Conservation (phyloP, 2,888 invertebrate genomes). For the Lymantria dispar region DNA sequence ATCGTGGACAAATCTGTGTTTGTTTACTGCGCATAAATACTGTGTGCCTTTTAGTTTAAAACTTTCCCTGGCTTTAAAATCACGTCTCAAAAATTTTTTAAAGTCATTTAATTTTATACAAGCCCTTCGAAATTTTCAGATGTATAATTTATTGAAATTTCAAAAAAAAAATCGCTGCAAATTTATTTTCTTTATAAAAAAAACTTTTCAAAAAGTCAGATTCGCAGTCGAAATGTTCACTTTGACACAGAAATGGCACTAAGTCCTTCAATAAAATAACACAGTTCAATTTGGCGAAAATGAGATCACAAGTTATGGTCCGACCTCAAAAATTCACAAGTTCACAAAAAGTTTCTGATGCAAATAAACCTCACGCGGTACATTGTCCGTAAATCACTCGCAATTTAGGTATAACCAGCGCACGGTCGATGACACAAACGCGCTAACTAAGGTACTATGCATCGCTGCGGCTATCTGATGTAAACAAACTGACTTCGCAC, state of each 20-base stretch:
- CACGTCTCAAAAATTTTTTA: background rate
- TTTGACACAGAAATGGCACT: slow-evolving; percentile 54
- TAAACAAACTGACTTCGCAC: slow-evolving; percentile 76
- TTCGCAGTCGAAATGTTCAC: slow-evolving; percentile 51
- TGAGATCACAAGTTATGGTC: slow-evolving; percentile 48
- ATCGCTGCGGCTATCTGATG: slow-evolving; percentile 64
- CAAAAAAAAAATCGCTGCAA: slow-evolving; percentile 15
- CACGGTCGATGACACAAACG: slow-evolving; percentile 76
- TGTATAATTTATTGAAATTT: slow-evolving; percentile 2
- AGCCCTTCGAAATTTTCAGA: background rate
- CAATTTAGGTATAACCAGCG: slow-evolving; percentile 65
- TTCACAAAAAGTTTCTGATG: slow-evolving; percentile 63
- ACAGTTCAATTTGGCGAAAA: slow-evolving; percentile 58
- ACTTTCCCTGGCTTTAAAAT: slow-evolving; percentile 22
- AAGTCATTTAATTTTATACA: background rate
- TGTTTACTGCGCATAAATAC: slow-evolving; percentile 77
- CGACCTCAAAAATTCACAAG: slow-evolving; percentile 62
- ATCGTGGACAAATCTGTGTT: slow-evolving; percentile 70
- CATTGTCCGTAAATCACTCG: slow-evolving; percentile 71
- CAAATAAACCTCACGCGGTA: slow-evolving; percentile 54
- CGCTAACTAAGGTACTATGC: slow-evolving; percentile 73
- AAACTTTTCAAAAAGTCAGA: slow-evolving; percentile 24
- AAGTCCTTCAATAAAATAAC: slow-evolving; percentile 34
- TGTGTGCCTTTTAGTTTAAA: slow-evolving; percentile 47
- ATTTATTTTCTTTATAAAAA: background rate